Evolutionary conservation across 2,888 invertebrate species (phyloP), one percentile per base, ranked within the genome.

Genomic region (Diplolepis rosae): DNA sequence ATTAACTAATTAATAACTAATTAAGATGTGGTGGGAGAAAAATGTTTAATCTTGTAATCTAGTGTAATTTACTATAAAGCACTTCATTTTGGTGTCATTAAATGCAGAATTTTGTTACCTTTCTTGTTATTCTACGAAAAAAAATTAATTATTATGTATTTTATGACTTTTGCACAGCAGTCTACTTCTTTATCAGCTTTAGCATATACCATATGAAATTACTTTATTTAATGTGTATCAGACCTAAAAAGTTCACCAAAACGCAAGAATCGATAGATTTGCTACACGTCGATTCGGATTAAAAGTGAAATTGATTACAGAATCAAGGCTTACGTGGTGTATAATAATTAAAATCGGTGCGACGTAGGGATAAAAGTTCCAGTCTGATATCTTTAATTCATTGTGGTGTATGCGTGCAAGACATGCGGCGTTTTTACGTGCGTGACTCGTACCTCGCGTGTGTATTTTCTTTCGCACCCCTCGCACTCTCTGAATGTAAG

Each of bases 231-330:
- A n/a, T n/a, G n/a, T n/a, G n/a, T n/a, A n/a, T n/a, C n/a, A n/a
- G n/a, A n/a, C n/a, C n/a, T 9, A 4, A 22, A 22, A 54, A 54
- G 18, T 18, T 54, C 27, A 45, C 45, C 22, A 50, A 32, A 66
- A 56, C 45, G 56, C 61, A 30, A 9, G 18, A 15, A 4, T 15
- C 54, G 52, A 70, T 73, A 71, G 70, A 73, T 72, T 22, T 48
- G 18, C 65, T 28, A 39, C 27, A 54, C 66, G 65, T 71, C 74
- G 56, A 56, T 75, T 69, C 74, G 65, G 68, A 77, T 79, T 76
- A 79, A 74, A 77, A 79, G 74, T 79, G 75, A 75, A 74, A 76
- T 71, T 79, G 78, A 80, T 80, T 80, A n/a, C n/a, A 77, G 71
- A 81, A 81, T 80, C 75, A 74, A 79, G 69, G 74, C 67, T 28